Percentiles rank a stretch among this genome's conserved stretches.
phyloP scores from a whole-genome alignment of 2,797 vertebrate species.

The Crypturellus tataupa region DNA sequence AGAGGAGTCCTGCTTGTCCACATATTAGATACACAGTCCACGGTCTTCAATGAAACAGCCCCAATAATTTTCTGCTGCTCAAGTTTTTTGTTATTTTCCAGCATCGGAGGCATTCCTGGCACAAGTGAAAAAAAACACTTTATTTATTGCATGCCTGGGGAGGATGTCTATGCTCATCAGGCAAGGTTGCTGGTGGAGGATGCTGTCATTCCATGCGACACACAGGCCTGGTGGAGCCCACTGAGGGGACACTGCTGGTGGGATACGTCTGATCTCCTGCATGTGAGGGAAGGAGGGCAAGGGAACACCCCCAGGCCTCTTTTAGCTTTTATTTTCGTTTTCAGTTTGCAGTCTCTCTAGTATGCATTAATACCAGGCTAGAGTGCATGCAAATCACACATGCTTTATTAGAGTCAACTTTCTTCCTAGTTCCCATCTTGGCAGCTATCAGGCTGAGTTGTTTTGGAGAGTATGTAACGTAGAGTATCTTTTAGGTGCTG shows the following conservation, averaged over 20 bases:
- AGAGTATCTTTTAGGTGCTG: neutral
- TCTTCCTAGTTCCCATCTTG: neutral
- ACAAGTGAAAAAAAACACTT: neutral
- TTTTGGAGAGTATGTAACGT: neutral
- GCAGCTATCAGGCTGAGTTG: neutral
- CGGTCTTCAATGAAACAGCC: accelerated
- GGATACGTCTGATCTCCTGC: too few relatives aligned
- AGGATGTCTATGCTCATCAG: neutral
- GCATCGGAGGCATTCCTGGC: neutral
- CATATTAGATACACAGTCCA: too few relatives aligned
- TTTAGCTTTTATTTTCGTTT: neutral
- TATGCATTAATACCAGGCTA: neutral
- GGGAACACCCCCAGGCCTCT: neutral
- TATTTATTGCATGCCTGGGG: neutral
- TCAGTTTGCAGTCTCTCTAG: neutral
- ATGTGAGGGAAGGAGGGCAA: neutral
- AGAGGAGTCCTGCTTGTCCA: neutral
- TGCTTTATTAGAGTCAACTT: neutral
- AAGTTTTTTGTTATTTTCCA: neutral
- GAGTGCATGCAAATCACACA: neutral
- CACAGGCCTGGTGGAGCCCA: neutral
- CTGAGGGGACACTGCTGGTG: accelerated
- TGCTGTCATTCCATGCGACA: neutral
- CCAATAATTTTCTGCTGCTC: neutral
- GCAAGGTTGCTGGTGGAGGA: neutral